Percentiles rank a stretch among this genome's conserved stretches.
Conservation (phyloP, 1,140 invertebrate species). For the Lasioglossum albipes region DNA sequence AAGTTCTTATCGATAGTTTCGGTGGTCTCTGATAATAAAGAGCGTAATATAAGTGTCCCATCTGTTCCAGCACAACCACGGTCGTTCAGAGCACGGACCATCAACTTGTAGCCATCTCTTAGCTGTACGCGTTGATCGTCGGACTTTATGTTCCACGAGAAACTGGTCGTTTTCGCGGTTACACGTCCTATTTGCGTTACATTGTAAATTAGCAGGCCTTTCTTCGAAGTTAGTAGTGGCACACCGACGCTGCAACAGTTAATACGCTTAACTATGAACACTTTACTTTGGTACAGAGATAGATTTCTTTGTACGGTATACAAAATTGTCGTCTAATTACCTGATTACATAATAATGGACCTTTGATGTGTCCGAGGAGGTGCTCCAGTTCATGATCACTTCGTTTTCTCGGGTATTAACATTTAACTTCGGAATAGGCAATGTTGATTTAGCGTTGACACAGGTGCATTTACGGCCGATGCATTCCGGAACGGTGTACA, state of each 20-base stretch:
- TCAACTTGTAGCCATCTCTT: conserved; percentile 61
- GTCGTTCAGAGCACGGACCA: conserved; percentile 63
- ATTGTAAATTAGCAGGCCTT: conserved; percentile 69
- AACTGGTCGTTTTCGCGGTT: conserved; percentile 45
- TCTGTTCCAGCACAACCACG: conserved; percentile 64
- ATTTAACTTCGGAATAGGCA: conserved; percentile 62
- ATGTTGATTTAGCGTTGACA: conserved; percentile 28
- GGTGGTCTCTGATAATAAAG: neutral
- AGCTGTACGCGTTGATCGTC: conserved; percentile 36
- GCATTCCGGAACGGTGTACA: conserved; percentile 70
- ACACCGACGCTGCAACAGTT: conserved; percentile 66
- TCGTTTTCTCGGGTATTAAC: conserved; percentile 29
- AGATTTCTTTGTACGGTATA: neutral
- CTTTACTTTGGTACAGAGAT: no score
- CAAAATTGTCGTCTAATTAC: conserved; percentile 37
- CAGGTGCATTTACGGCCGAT: conserved; percentile 64
- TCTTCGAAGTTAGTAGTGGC: conserved; percentile 67
- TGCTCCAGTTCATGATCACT: conserved; percentile 67
- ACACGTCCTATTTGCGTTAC: conserved; percentile 64
- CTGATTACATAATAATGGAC: conserved; percentile 66
- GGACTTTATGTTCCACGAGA: conserved; percentile 55
- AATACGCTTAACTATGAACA: no score
- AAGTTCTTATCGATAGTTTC: conserved; percentile 14
- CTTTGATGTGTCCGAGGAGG: conserved; percentile 36
- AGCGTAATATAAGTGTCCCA: conserved; percentile 52